These are phyloP conservation scores for Hoplostethus atlanticus DNA, from an alignment of 2,797 vertebrate species.

Conservation along the genomic window DNA sequence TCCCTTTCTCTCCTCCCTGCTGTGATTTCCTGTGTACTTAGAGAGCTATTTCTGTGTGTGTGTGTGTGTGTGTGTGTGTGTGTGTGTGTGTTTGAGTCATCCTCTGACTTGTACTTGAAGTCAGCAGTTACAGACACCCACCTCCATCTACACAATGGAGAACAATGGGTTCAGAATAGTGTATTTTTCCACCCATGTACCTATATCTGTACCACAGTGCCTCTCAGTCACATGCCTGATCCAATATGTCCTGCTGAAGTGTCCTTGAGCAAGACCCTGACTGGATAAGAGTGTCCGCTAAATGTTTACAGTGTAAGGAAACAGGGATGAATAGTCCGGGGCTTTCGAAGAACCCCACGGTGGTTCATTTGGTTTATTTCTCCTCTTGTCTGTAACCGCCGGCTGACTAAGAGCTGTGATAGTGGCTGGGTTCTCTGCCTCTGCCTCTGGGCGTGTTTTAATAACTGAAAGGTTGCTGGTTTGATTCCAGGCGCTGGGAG, in stretches of 20 bases:
- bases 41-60: slow-evolving; percentile 15
- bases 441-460: no score
- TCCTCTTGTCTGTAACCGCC: background rate
- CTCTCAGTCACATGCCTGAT: no score
- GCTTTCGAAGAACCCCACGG: no score
- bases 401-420: slow-evolving; percentile 3
- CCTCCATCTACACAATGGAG: slow-evolving; percentile 23
- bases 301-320: no score
- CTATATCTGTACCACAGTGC: background rate
- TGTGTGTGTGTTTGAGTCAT: slow-evolving; percentile 19
- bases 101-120: slow-evolving; percentile 16
- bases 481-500: no score
- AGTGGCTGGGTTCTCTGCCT: no score
- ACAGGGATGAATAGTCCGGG: no score
- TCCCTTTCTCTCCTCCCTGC: slow-evolving; percentile 7
- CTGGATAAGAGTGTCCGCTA: no score
- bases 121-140: slow-evolving; percentile 37
- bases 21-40: slow-evolving; percentile 47
- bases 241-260: no score
- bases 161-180: background rate
- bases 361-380: background rate
- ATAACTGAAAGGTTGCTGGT: no score
- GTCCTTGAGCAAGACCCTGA: no score
- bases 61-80: background rate
- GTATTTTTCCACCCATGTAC: slow-evolving; percentile 11